These are phyloP conservation scores for Dinocampus coccinellae DNA, from an alignment of 2,888 invertebrate genomes.

Conservation along the genomic window DNA sequence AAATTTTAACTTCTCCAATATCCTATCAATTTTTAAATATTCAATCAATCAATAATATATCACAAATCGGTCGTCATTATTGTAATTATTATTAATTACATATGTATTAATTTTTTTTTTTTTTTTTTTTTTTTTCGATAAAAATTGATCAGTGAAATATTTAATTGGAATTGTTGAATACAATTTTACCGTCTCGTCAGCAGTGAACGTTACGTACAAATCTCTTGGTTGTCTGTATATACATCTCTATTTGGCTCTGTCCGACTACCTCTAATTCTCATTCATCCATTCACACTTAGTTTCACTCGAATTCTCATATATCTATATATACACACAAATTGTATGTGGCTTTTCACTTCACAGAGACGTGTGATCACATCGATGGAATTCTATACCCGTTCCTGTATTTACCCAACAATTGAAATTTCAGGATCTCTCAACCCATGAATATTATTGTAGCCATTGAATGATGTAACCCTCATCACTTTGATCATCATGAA, in stretches of 20 bases:
- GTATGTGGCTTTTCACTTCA: neutral
- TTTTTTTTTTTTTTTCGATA: neutral
- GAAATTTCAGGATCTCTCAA: conserved; percentile 9
- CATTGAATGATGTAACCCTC: neutral
- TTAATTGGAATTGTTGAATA: neutral
- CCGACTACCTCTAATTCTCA: neutral
- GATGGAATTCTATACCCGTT: neutral
- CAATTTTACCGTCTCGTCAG: neutral
- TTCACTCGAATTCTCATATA: neutral
- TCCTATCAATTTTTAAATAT: neutral
- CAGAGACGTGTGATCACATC: neutral
- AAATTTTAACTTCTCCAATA: neutral
- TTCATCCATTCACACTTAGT: neutral
- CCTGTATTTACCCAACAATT: neutral
- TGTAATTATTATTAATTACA: too few species aligned
- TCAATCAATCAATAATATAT: neutral
- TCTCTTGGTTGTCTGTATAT: neutral
- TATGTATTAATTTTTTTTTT: too few species aligned
- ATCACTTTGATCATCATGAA: conserved; percentile 33
- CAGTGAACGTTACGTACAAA: neutral
- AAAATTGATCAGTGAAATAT: conserved; percentile 1
- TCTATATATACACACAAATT: neutral
- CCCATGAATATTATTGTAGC: conserved; percentile 15
- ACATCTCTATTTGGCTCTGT: neutral
- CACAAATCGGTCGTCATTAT: too few species aligned